phyloP scores from a whole-genome alignment of 2,888 invertebrate genomes.

The Coenonympha glycerion region DNA sequence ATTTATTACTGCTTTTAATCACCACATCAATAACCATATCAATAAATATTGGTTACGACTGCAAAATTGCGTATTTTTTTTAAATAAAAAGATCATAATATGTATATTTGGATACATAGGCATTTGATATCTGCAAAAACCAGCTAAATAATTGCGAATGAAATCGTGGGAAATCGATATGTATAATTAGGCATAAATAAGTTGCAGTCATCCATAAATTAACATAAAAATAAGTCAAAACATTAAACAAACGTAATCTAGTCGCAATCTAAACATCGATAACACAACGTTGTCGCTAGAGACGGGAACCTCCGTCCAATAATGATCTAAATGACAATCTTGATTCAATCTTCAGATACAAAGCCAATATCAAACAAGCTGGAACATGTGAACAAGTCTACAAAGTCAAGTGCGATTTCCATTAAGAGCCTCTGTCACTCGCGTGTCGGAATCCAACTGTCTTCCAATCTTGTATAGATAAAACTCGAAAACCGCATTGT shows the following conservation, averaged over 20 bases:
- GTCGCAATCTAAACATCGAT: background rate
- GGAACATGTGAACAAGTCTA: conserved; percentile 16
- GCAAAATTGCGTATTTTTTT: too few species aligned
- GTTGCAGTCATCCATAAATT: background rate
- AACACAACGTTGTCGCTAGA: conserved; percentile 1
- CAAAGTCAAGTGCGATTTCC: too few species aligned
- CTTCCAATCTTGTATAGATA: conserved; percentile 12
- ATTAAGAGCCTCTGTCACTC: conserved; percentile 16
- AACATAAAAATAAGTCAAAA: background rate
- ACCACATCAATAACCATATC: too few species aligned
- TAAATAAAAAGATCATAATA: too few species aligned
- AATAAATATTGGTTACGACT: too few species aligned
- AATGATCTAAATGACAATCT: conserved; percentile 18
- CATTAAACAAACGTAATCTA: background rate
- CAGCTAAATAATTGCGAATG: too few species aligned
- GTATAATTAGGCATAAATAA: too few species aligned
- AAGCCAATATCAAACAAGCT: conserved; percentile 9
- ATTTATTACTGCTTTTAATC: too few species aligned
- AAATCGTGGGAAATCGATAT: too few species aligned
- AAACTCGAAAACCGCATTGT: too few species aligned
- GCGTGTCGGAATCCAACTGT: conserved; percentile 21
- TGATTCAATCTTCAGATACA: conserved; percentile 8
- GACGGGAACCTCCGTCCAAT: conserved; percentile 9
- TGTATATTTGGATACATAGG: background rate
- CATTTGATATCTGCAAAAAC: too few species aligned